phyloP scores from a whole-genome alignment of 2,797 vertebrate species.

The Brotula barbata region DNA sequence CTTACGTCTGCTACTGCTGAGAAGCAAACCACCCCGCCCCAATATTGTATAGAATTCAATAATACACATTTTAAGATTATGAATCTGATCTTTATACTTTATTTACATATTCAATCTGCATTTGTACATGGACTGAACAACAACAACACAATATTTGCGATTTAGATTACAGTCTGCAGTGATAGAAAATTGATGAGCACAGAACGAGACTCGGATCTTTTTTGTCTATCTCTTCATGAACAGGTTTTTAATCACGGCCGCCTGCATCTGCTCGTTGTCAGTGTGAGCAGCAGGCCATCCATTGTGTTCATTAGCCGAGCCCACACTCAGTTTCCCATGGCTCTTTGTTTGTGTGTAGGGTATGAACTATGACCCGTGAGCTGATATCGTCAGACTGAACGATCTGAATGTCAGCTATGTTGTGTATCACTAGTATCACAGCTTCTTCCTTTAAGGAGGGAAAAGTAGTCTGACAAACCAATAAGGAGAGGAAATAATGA shows the following conservation, averaged over 20 bases:
- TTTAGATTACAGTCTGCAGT: conserved; percentile 10
- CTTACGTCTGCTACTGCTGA: too few species aligned
- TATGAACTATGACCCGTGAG: conserved; percentile 67
- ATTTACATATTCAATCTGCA: conserved; percentile 31
- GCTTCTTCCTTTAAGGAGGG: conserved; percentile 27
- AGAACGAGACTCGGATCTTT: conserved; percentile 25
- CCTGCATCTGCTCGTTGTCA: conserved; percentile 53
- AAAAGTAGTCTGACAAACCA: conserved; percentile 16
- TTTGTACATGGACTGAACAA: conserved; percentile 23
- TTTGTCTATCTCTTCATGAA: conserved; percentile 19
- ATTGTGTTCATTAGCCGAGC: conserved; percentile 70
- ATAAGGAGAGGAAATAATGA: too few species aligned
- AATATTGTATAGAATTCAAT: too few species aligned
- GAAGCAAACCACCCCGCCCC: too few species aligned
- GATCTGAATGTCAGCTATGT: conserved; percentile 56
- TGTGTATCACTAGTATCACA: conserved; percentile 25
- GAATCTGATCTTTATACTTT: conserved; percentile 33
- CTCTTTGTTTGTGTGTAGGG: conserved; percentile 71
- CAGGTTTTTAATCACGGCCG: conserved; percentile 55
- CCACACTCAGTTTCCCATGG: conserved; percentile 74
- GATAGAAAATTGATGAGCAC: not conserved
- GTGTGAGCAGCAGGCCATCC: conserved; percentile 40
- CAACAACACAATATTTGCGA: not conserved
- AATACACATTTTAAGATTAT: conserved; percentile 16
- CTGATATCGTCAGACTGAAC: conserved; percentile 65